Evolutionary conservation across 2,113 vertebrate species (phyloP).

Genomic region (Brachionichthys hirsutus): DNA sequence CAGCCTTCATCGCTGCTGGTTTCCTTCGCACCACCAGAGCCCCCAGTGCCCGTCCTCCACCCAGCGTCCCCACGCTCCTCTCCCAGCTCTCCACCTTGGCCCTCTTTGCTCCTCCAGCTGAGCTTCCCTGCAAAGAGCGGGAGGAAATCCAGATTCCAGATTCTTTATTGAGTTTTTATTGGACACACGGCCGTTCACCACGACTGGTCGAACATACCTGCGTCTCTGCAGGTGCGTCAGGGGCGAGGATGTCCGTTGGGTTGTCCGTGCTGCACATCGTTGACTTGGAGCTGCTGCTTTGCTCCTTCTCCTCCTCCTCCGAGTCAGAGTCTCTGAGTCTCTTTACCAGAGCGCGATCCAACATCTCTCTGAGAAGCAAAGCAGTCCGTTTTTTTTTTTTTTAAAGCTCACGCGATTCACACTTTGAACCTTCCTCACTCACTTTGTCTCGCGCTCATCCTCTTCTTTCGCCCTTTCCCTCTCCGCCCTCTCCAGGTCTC

Average conservation of each 20-base stretch:
- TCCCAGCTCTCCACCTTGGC: constrained; percentile 83
- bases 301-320: constrained; percentile 72
- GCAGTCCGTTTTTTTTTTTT: background rate
- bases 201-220: constrained; percentile 39
- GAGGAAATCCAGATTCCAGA: background rate
- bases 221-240: constrained; percentile 61
- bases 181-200: background rate
- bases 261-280: background rate
- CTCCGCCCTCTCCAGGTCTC: constrained; percentile 80
- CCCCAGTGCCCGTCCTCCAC: constrained; percentile 63
- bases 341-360: constrained; percentile 81
- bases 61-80: constrained; percentile 79
- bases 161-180: background rate
- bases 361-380: constrained; percentile 79
- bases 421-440: constrained; percentile 39
- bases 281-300: accelerated
- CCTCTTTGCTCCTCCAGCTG: constrained; percentile 70
- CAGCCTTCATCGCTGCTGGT: constrained; percentile 11
- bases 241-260: constrained; percentile 85
- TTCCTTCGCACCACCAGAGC: constrained; percentile 82
- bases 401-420: background rate
- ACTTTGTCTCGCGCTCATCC: constrained; percentile 88
- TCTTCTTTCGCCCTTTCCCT: constrained; percentile 83
- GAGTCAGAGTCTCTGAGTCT: constrained; percentile 87
- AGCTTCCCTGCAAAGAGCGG: constrained; percentile 43